Evolutionary conservation across 2,797 vertebrate species (phyloP).

Genomic region (Enteromius paludinosus): DNA sequence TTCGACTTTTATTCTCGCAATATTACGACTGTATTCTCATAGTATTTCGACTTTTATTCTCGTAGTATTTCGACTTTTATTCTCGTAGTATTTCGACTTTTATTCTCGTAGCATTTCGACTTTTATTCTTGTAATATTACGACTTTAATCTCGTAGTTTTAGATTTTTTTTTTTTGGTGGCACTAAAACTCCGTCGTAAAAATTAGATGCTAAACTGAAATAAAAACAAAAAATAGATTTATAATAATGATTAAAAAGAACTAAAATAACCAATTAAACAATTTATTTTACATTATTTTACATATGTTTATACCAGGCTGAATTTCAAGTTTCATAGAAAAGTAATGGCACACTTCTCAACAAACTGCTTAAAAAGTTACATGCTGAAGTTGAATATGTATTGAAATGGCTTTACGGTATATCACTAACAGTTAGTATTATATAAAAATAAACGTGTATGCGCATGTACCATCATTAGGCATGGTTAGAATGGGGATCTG

Average conservation of each 20-base stretch:
- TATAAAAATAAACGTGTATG: neutral
- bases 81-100: no score
- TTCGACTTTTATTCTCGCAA: no score
- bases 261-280: neutral
- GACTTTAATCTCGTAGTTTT: no score
- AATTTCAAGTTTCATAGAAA: neutral
- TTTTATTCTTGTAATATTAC: no score
- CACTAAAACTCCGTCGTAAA: no score
- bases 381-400: neutral
- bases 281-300: neutral
- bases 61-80: no score
- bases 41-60: no score
- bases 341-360: neutral
- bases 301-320: neutral
- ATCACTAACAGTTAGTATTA: neutral
- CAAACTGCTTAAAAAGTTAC: neutral
- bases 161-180: no score
- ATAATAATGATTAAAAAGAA: neutral
- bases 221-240: neutral
- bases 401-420: neutral
- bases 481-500: conserved; percentile 88
- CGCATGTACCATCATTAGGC: conserved; percentile 82
- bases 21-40: no score
- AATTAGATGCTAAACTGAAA: neutral
- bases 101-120: no score